Conservation (phyloP, 2,888 invertebrate genomes). For the Drosophila flavopinicola region DNA sequence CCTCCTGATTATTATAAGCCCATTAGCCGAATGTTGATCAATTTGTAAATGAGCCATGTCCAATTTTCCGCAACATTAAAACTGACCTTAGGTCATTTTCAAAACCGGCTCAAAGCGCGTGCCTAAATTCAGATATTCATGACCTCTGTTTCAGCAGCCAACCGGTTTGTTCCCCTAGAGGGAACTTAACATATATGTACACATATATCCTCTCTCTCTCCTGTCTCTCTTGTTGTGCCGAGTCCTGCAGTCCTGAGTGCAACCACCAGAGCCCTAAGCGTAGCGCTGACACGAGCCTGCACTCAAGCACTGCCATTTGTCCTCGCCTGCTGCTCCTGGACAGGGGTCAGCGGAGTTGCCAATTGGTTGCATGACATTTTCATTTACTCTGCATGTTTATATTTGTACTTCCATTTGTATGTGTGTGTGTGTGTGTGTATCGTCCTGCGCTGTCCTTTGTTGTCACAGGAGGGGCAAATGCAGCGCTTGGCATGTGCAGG, state of each 20-base stretch:
- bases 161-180: conserved; percentile 53
- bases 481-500: conserved; percentile 58
- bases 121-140: conserved; percentile 20
- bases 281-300: conserved; percentile 31
- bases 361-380: conserved; percentile 70
- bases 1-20: conserved; percentile 23
- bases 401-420: conserved; percentile 18
- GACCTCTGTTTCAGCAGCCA: conserved; percentile 16
- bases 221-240: background rate
- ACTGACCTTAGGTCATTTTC: conserved; percentile 71
- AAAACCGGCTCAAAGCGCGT: conserved; percentile 42
- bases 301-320: conserved; percentile 44
- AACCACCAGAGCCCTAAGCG: conserved; percentile 40
- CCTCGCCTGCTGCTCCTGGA: conserved; percentile 38
- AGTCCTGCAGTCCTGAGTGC: conserved; percentile 32
- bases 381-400: conserved; percentile 37
- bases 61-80: conserved; percentile 70
- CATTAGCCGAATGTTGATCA: conserved; percentile 45
- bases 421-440: conserved; percentile 10
- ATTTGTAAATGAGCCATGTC: conserved; percentile 55
- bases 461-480: conserved; percentile 51
- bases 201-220: background rate
- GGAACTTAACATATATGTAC: background rate
- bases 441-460: conserved; percentile 18
- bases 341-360: conserved; percentile 62